Base-by-base conservation (phyloP, 1,140 invertebrate species). In the Pantala flavescens region DNA sequence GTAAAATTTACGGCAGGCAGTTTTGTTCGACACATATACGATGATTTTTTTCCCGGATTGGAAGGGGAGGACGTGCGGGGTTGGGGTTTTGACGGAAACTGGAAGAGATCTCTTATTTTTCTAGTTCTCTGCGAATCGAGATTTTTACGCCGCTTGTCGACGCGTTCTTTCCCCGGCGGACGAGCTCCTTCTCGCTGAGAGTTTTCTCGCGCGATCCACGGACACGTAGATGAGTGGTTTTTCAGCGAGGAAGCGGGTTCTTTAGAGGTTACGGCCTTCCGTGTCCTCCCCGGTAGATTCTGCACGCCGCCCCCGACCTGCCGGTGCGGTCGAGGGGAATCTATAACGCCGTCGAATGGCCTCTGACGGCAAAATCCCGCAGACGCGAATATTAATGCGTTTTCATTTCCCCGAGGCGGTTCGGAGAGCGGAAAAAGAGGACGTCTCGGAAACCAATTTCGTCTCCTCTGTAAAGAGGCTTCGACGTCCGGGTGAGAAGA, bases 11-110 rank as follows among this genome's bases (percentile, higher is more conserved):
- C n/a, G 49, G 49, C 3, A 7, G 49, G 49, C n/a, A 63, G 49
- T 63, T 63, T 63, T 63, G 49, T 63, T 63, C 49, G 49, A 21
- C 49, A 63, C 49, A 63, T 63, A 63, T 63, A 63, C 49, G n/a
- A 63, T 63, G 49, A 63, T 63, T 63, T 63, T 63, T 63, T 21
- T 36, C 9, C 3, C 28, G 28, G 28, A 9, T 36, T 63, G 49
- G 49, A 63, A 21, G 49, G 28, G 9, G 28, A 5, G 9, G 9
- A 36, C 9, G 9, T 2, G 28, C 9, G 28, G 49, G 49, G 49
- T 21, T 63, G 49, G 49, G 49, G 49, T 1, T 63, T 16, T 63
- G 49, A 63, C 49, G 49, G 49, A 21, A 63, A 63, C 28, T 36
- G 28, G 2, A 12, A 63, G 12, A 63, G 49, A 21, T 63, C n/a